Base-by-base conservation (phyloP, 2,797 vertebrate genomes). In the Crypturellus tataupa region DNA sequence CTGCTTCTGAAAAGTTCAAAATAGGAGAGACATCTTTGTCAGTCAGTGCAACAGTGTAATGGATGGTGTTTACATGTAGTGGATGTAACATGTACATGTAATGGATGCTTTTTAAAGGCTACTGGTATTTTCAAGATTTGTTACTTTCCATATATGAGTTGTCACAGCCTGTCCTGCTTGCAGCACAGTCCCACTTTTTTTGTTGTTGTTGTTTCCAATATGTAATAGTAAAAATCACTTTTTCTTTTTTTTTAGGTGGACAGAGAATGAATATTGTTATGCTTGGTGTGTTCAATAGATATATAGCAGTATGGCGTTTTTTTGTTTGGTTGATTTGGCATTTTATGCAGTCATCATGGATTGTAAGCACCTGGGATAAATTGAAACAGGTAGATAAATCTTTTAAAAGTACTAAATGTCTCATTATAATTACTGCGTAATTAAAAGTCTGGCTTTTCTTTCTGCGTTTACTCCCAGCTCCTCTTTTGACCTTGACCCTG, bases 401-500 rank as follows among this genome's bases (percentile, higher is more conserved):
- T 96, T 92, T 75, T 80, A 80, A 12, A 92, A 95, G 84, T 70
- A 55, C 56, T 87, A 25, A 64, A 69, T 79, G 92, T 95, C 90
- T 86, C 25, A 2, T 92, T 87, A 86, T 79, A 93, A 87, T 87
- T 87, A 90, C 72, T 87, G 64, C 62, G 40, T 83, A 89, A 95
- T 91, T 94, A 94, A 94, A 93, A 81, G 29, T 90, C 95, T 95
- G 91, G 31, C 87, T 96, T 83, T 53, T 67, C 53, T 42, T 59
- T 64, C 78, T 72, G 67, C 59, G 6, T 78, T 93, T 85, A 68
- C 35, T 64, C 72, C 44, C 75, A 64, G 9, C 84, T 79, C 82
- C 89, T 87, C 84, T 86, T 81, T 95, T 97, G 91, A 97, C 97
- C 96, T 97, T 96, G 94, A 94, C 89, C 90, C 90, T 94, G 91